phyloP scores from a whole-genome alignment of 2,797 vertebrate species.

The Takifugu ocellatus region DNA sequence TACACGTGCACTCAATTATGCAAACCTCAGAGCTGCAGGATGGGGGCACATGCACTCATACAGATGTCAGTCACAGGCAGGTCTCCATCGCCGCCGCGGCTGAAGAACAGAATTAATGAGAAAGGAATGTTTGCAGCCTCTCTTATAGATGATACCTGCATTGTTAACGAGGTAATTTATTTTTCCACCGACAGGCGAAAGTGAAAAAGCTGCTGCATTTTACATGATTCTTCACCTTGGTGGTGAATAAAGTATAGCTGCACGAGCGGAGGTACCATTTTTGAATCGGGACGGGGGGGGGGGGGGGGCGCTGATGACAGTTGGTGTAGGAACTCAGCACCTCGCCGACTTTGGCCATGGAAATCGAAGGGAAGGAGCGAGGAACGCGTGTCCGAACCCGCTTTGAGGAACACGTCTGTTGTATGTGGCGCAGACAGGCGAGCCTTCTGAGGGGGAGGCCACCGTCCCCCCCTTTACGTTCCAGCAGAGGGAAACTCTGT shows the following conservation, averaged over 20 bases:
- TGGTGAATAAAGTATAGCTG: conserved; percentile 25
- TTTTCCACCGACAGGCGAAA: conserved; percentile 15
- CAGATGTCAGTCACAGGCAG: conserved; percentile 41
- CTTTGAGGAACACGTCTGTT: conserved; percentile 55
- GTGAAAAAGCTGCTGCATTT: conserved; percentile 32
- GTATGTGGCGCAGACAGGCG: conserved; percentile 52
- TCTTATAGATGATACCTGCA: conserved; percentile 48
- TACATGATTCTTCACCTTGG: conserved; percentile 53
- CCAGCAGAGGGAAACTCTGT: conserved; percentile 54
- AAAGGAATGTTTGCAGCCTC: conserved; percentile 30
- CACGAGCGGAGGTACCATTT: conserved; percentile 52
- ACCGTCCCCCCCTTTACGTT: conserved; percentile 30
- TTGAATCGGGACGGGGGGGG: conserved; percentile 59
- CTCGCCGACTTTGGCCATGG: conserved; percentile 67
- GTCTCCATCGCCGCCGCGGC: conserved; percentile 14
- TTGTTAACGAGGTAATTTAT: conserved; percentile 43
- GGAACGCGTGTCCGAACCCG: conserved; percentile 49
- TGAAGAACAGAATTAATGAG: conserved; percentile 36
- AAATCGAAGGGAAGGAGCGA: conserved; percentile 44
- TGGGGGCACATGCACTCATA: conserved; percentile 14
- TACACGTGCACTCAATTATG: conserved; percentile 16
- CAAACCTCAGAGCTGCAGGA: neutral
- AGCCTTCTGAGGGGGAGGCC: conserved; percentile 52
- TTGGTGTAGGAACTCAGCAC: conserved; percentile 67
- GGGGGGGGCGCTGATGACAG: conserved; percentile 50